A percentile compares a stretch with the other conserved stretches of the same genome.
phyloP scores from a whole-genome alignment of 2,888 invertebrate genomes.

The Neoitamus cyanurus region DNA sequence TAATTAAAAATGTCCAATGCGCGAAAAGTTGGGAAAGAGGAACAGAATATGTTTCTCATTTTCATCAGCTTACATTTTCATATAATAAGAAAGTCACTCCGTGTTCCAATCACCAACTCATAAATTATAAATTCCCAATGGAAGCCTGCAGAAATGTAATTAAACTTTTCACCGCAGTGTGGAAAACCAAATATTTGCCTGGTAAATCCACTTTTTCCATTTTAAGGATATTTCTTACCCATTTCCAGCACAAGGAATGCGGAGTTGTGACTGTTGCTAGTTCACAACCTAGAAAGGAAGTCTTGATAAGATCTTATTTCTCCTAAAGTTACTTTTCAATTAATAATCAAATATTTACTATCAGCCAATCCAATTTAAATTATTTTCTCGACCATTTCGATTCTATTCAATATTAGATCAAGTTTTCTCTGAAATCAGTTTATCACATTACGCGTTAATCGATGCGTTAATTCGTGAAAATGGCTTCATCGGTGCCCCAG shows the following conservation, averaged over 20 bases:
- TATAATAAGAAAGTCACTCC: neutral
- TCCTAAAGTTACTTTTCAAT: neutral
- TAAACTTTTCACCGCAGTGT: neutral
- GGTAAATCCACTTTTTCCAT: neutral
- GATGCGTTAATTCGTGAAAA: neutral
- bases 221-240: neutral
- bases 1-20: neutral
- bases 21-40: neutral
- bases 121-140: neutral
- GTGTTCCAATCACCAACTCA: neutral
- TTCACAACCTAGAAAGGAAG: neutral
- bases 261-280: neutral
- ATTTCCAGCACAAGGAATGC: neutral
- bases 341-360: neutral
- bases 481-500: neutral
- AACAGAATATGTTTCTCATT: neutral
- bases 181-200: neutral
- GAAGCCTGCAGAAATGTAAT: neutral
- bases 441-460: neutral
- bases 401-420: neutral
- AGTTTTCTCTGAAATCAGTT: neutral
- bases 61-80: neutral
- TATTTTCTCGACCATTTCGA: neutral
- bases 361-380: neutral
- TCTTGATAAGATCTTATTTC: neutral